These are phyloP conservation scores for Neogale vison DNA, from an alignment of 2,113 vertebrate species.

Conservation along the genomic window DNA sequence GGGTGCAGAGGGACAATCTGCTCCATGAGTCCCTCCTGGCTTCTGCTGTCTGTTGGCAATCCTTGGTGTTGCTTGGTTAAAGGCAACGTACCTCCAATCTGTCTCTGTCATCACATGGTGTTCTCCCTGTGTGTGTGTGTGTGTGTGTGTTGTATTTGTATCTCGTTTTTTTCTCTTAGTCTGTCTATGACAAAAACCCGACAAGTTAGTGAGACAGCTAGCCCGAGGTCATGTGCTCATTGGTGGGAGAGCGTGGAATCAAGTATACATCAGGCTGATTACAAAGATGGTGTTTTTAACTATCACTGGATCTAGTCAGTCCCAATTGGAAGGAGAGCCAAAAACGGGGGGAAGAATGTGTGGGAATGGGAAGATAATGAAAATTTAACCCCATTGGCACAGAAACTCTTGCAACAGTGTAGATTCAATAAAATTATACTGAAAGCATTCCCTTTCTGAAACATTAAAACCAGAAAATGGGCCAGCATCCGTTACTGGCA, in stretches of 20 bases:
- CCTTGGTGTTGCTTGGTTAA: not conserved
- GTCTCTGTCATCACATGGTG: not conserved
- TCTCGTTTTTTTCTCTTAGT: not conserved
- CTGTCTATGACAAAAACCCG: not conserved
- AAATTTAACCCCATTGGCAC: not conserved
- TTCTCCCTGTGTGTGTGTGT: not conserved
- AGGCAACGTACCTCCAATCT: not conserved
- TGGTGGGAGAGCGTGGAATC: not conserved
- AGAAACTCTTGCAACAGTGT: not conserved
- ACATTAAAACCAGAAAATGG: not conserved
- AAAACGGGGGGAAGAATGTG: not conserved
- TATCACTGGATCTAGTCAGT: not conserved
- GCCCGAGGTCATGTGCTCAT: not conserved
- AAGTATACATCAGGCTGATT: not conserved
- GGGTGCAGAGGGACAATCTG: not conserved
- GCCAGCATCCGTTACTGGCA: not conserved
- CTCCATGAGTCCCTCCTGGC: not conserved
- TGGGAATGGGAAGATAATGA: not conserved
- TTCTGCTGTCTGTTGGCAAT: not conserved
- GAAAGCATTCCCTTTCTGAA: not conserved
- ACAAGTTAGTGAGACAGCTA: not conserved
- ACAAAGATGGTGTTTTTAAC: not conserved
- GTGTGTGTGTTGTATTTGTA: not conserved
- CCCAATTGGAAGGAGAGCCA: not conserved
- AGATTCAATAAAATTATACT: not conserved